Evolutionary conservation across 2,888 invertebrate genomes (phyloP), one percentile per base, ranked within the genome.

Genomic region (Protodeltote pygarga): DNA sequence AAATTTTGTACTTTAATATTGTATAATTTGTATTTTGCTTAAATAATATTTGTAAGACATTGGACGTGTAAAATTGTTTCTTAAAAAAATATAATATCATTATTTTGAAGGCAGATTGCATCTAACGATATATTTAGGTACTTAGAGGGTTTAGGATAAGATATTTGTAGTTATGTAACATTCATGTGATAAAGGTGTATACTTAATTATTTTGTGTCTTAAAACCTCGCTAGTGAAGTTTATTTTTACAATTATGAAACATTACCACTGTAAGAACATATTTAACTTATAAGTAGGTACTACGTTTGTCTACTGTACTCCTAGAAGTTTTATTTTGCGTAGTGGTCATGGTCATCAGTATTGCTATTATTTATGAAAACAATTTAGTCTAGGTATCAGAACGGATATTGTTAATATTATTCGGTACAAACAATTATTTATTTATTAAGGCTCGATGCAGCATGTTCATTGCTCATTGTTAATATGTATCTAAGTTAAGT

Each of bases 281-380:
- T 55, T 54, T 54, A 63, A 65, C 38, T 51, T 50, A 29, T 67
- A 65, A 52, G 44, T 64, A n/a, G n/a, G n/a, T n/a, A n/a, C n/a
- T n/a, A 51, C 39, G 47, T 52, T 51, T 52, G 44, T 64, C 37
- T 59, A 49, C 49, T 50, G 50, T 60, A 51, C 52, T 62, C 47
- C 37, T 57, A 52, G 52, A 72, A 35, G 47, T 61, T 57, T 50
- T 61, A 69, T 57, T 62, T 59, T 61, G 49, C 55, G 62, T 71
- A 62, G 54, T 66, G 68, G 64, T 67, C 64, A 79, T 66, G 68
- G 64, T 67, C 64, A 79, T 74, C 81, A 81, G 80, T 81, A 81
- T 81, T 81, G 71, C 73, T 75, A 71, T 41, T 75, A 74, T 74
- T 77, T 77, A 75, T 70, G 71, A 63, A 65, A 59, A 60, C 41